Evolutionary conservation across 2,888 invertebrate genomes (phyloP), one percentile per base, ranked within the genome.

Genomic region (Dicyrtoma fusca): DNA sequence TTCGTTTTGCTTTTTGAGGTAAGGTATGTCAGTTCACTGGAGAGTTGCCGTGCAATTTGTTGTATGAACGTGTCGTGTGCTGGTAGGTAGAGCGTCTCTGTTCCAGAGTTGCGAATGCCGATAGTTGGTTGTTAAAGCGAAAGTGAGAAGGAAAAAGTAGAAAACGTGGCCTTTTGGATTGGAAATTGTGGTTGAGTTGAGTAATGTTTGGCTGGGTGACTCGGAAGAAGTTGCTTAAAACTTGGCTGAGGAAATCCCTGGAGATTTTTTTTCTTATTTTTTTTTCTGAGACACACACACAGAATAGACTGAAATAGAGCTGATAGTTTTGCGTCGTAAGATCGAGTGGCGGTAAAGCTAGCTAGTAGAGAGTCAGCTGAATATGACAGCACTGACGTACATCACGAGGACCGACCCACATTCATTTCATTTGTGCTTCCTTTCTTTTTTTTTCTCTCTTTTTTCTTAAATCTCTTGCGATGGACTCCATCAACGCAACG

Each of bases 351-450:
- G 49, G 13, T 17, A 53, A 53, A 21, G 17, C 49, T 4, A 45
- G 45, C 45, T 11, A n/a, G 3, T 14, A 49, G 53, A 53, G n/a
- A 19, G 53, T 53, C 53, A 53, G 53, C 53, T 53, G 53, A 21
- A 53, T 53, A 53, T 53, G 53, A 53, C 53, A 53, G 53, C n/a
- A n/a, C n/a, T n/a, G n/a, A n/a, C n/a, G n/a, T n/a, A n/a, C n/a
- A n/a, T n/a, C n/a, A n/a, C n/a, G 53, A 17, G 11, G 19, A 17
- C n/a, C 17, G 17, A 21, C 53, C 19, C 17, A 53, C 3, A 34
- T 8, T 34, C 34, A 34, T 3, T 34, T 34, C 34, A 34, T 34
- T 34, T 34, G 34, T 53, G 53, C 19, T 53, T 17, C 14, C 5
- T 49, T 49, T 8, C 21, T 53, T 53, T n/a, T 10, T 53, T 49